Percentiles rank a stretch among this genome's conserved stretches.
Evolutionary conservation across 2,113 vertebrate species (phyloP).

Genomic region (Sula dactylatra): DNA sequence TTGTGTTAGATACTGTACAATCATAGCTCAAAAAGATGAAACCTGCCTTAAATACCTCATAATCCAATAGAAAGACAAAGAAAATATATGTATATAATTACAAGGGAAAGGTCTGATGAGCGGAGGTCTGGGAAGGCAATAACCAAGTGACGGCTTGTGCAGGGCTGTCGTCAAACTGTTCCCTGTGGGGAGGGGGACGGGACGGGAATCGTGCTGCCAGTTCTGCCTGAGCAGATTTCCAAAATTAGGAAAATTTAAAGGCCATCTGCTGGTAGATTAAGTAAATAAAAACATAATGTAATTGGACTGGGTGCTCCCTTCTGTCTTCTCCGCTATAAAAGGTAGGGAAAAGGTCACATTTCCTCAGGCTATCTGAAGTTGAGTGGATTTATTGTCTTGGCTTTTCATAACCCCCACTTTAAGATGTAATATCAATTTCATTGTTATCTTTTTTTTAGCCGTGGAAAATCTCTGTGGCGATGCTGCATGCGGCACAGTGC

Average conservation of each 20-base stretch:
- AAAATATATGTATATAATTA: slow-evolving; percentile 9
- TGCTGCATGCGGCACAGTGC: background rate
- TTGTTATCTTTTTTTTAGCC: background rate
- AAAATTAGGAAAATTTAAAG: background rate
- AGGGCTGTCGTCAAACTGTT: background rate
- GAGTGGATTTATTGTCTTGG: background rate
- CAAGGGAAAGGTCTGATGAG: background rate
- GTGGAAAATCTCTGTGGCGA: background rate
- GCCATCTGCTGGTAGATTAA: slow-evolving; percentile 5
- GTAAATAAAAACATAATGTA: background rate
- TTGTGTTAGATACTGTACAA: background rate
- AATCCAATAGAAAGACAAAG: background rate
- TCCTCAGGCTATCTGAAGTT: background rate
- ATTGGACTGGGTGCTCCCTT: background rate
- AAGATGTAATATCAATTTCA: background rate
- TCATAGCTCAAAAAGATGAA: background rate
- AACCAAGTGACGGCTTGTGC: background rate
- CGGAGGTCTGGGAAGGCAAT: background rate
- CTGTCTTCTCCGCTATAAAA: background rate
- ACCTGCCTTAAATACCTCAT: slow-evolving; percentile 14
- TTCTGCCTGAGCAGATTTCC: background rate
- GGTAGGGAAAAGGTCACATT: background rate
- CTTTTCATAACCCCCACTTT: background rate
- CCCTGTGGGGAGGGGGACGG: background rate
- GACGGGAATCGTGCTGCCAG: rapidly evolving